Percentiles rank a stretch among this genome's conserved stretches.
Conservation (phyloP, 1,140 invertebrate genomes). For the Drosophila subobscura region DNA sequence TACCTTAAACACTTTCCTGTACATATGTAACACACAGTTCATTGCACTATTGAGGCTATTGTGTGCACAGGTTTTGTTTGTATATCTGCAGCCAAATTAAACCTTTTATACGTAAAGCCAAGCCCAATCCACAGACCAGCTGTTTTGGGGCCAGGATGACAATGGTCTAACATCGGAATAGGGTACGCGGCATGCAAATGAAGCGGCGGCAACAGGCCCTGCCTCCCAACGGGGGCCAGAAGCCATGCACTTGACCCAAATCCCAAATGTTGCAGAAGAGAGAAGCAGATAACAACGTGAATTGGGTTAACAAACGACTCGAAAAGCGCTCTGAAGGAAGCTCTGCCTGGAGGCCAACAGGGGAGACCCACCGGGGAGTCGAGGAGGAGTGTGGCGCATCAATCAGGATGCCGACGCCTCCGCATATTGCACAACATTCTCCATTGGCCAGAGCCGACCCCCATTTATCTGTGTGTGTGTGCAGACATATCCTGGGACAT, state of each 20-base stretch:
- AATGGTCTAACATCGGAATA: too few relatives aligned
- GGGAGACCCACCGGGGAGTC: constrained; percentile 21
- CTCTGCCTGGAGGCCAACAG: constrained; percentile 1
- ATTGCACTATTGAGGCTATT: background rate
- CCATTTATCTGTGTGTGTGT: constrained; percentile 6
- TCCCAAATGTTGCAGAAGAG: constrained; percentile 45
- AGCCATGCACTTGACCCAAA: constrained; percentile 78
- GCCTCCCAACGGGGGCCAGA: constrained; percentile 22
- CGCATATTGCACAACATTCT: constrained; percentile 18
- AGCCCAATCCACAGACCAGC: constrained; percentile 36
- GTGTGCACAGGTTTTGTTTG: too few relatives aligned
- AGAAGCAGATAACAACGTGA: constrained; percentile 44
- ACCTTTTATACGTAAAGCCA: constrained; percentile 2
- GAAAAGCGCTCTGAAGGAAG: constrained; percentile 33
- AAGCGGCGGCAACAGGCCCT: constrained; percentile 28
- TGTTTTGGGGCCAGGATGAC: constrained; percentile 1
- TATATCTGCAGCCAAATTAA: background rate
- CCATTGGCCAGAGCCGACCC: constrained; percentile 6
- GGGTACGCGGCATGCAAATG: constrained; percentile 41
- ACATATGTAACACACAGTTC: constrained; percentile 22
- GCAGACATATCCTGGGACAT: constrained; percentile 3
- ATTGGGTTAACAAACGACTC: constrained; percentile 78
- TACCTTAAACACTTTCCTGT: constrained; percentile 1
- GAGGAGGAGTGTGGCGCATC: constrained; percentile 28
- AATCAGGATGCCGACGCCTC: constrained; percentile 29